Percentiles rank a stretch among this genome's conserved stretches.
phyloP scores from a whole-genome alignment of 2,113 vertebrate genomes.

The Cyphomyrus discorhynchus region DNA sequence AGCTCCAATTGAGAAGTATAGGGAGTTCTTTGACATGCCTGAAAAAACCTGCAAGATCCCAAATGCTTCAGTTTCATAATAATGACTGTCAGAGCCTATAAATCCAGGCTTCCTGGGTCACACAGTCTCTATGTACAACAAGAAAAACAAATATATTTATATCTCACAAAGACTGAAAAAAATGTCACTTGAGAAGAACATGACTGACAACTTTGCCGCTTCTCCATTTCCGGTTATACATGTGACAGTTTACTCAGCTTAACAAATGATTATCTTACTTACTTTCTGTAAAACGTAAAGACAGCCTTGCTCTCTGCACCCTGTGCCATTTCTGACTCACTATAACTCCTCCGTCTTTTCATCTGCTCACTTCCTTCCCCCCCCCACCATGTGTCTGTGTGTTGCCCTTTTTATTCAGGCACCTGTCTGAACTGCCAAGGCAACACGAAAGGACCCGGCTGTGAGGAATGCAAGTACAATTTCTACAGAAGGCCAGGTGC shows the following conservation, averaged over 20 bases:
- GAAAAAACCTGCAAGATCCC: background rate
- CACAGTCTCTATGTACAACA: background rate
- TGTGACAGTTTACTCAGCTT: background rate
- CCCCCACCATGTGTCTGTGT: background rate
- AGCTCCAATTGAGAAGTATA: background rate
- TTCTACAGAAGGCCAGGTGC: slow-evolving; percentile 58
- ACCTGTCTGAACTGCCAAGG: slow-evolving; percentile 76
- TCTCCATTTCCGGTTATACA: background rate
- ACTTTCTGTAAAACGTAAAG: background rate
- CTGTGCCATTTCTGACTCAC: background rate
- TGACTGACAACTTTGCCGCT: background rate
- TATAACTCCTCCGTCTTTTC: background rate
- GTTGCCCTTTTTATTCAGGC: slow-evolving; percentile 52
- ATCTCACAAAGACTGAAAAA: background rate
- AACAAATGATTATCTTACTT: background rate
- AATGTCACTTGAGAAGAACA: background rate
- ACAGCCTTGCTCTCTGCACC: background rate
- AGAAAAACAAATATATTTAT: background rate
- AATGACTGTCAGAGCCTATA: background rate
- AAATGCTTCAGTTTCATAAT: background rate
- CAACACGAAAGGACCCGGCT: slow-evolving; percentile 75
- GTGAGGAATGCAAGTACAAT: slow-evolving; percentile 75
- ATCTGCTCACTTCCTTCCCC: background rate
- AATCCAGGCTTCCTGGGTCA: background rate
- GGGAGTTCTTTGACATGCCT: background rate